Evolutionary conservation across 2,888 invertebrate species (phyloP).

Genomic region (Eupithecia exiguata): DNA sequence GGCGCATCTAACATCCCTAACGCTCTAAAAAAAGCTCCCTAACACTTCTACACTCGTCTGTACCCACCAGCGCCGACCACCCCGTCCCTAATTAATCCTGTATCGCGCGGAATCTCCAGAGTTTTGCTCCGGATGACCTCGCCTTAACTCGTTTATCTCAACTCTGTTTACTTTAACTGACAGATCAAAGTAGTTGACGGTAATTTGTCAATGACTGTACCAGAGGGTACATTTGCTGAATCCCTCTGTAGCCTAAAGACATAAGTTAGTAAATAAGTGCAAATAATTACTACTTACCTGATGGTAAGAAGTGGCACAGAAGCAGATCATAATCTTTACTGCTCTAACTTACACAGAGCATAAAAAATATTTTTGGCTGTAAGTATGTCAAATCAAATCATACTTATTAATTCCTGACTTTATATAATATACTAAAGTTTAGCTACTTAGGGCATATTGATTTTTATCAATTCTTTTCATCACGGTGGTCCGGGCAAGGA

Average conservation of each 20-base stretch:
- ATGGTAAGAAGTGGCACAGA: background rate
- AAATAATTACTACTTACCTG: background rate
- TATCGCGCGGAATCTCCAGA: slow-evolving; percentile 67
- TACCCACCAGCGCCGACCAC: slow-evolving; percentile 67
- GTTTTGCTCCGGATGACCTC: slow-evolving; percentile 74
- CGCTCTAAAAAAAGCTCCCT: background rate
- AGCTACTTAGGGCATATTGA: too few species aligned
- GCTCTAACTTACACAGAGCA: too few species aligned
- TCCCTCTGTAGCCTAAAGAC: background rate
- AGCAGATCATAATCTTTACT: too few species aligned
- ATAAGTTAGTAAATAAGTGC: background rate
- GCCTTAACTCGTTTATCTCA: slow-evolving; percentile 63
- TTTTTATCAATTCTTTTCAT: too few species aligned
- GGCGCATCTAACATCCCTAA: background rate
- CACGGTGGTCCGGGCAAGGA: too few species aligned
- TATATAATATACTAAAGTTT: too few species aligned
- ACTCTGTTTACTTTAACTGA: slow-evolving; percentile 52
- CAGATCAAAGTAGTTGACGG: slow-evolving; percentile 34
- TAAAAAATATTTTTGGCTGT: background rate
- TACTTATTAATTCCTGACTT: background rate
- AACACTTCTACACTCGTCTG: slow-evolving; percentile 46
- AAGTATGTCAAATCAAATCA: background rate
- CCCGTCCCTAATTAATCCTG: slow-evolving; percentile 79
- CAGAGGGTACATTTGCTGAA: slow-evolving; percentile 12
- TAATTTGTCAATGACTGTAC: slow-evolving; percentile 25